Evolutionary conservation across 1,140 invertebrate species (phyloP).

Genomic region (Euwallacea similis): DNA sequence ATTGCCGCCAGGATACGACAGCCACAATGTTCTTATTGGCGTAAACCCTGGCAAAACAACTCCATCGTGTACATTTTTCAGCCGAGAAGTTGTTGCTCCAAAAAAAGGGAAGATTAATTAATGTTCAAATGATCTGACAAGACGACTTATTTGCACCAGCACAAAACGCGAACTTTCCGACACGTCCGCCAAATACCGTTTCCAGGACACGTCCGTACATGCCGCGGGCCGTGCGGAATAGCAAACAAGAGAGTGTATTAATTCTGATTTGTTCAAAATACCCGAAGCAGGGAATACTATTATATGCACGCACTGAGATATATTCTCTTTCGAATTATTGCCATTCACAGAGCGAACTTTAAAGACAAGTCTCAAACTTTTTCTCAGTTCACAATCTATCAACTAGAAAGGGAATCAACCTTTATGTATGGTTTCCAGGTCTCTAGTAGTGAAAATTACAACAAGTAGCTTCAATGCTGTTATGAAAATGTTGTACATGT

Average conservation of each 20-base stretch:
- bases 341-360: too few relatives aligned
- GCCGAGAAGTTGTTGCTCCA: not conserved
- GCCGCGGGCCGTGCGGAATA: constrained; percentile 25
- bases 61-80: constrained; percentile 1
- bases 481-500: too few relatives aligned
- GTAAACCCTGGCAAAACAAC: not conserved
- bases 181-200: constrained; percentile 21
- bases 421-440: too few relatives aligned
- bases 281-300: constrained; percentile 19
- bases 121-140: constrained; percentile 12
- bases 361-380: too few relatives aligned
- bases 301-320: constrained; percentile 21
- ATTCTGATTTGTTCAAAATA: constrained; percentile 37
- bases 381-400: too few relatives aligned
- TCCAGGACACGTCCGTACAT: constrained; percentile 30
- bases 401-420: too few relatives aligned
- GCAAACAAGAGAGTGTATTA: constrained; percentile 35
- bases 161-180: constrained; percentile 28
- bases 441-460: too few relatives aligned
- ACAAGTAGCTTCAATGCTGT: too few relatives aligned
- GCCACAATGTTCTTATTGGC: not conserved
- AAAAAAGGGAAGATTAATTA: constrained; percentile 11
- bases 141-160: not conserved
- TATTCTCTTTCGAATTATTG: not conserved
- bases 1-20: not conserved